These are phyloP conservation scores for Anticlea derivata DNA, from an alignment of 2,888 invertebrate genomes.

Conservation along the genomic window DNA sequence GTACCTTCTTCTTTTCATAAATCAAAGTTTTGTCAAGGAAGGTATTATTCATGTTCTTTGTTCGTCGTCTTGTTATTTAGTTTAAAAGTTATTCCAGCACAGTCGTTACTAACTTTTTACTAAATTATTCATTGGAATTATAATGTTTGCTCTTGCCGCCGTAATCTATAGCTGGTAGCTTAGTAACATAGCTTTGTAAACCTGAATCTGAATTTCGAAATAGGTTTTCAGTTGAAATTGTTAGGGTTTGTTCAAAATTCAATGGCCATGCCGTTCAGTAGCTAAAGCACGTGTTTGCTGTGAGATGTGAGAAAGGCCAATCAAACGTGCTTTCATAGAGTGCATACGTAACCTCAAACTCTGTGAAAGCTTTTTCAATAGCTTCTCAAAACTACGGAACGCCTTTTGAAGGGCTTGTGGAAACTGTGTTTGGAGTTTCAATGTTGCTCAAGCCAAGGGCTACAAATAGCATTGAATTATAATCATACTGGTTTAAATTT, in stretches of 20 bases:
- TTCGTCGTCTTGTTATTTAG: conserved; percentile 11
- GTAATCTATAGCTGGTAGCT: conserved; percentile 4
- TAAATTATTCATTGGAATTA: conserved; percentile 14
- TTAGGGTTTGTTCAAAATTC: conserved; percentile 17
- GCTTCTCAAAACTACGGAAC: conserved; percentile 4
- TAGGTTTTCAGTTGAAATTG: conserved; percentile 9
- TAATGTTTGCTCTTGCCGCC: conserved; percentile 7
- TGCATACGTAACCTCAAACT: conserved; percentile 27
- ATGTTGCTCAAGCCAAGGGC: no score
- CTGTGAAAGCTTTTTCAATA: conserved; percentile 22
- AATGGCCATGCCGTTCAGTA: conserved; percentile 24
- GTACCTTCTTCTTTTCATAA: conserved; percentile 17
- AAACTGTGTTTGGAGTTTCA: no score
- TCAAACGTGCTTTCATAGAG: conserved; percentile 33
- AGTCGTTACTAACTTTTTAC: conserved; percentile 20
- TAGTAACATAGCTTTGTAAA: conserved; percentile 3
- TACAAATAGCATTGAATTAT: no score
- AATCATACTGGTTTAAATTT: no score
- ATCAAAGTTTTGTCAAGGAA: conserved; percentile 22
- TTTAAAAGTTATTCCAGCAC: conserved; percentile 18
- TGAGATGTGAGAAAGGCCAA: conserved; percentile 31
- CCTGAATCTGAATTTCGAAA: conserved; percentile 6
- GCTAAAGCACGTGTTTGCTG: conserved; percentile 29
- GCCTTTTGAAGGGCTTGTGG: conserved; percentile 13
- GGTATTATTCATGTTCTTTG: conserved; percentile 23